A percentile compares a stretch with the other conserved stretches of the same genome.
These are phyloP conservation scores for Carassius carassius DNA, from an alignment of 2,113 vertebrate genomes.

Conservation along the genomic window DNA sequence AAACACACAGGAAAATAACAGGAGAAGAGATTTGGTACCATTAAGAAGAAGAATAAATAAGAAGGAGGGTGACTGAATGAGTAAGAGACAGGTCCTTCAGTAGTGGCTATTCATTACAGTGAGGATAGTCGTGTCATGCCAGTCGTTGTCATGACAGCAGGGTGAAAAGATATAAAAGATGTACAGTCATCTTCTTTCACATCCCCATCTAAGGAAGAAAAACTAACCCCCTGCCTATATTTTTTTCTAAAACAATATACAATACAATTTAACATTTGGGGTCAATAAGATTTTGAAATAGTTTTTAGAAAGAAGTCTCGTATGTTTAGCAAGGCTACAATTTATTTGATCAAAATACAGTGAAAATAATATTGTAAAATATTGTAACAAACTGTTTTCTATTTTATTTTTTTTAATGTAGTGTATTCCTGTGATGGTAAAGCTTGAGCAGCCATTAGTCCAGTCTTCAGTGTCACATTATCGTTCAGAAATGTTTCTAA, in stretches of 20 bases:
- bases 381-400: no score
- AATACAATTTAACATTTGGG: not conserved
- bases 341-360: not conserved
- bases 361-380: not conserved
- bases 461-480: no score
- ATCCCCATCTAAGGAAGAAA: not conserved
- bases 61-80: not conserved
- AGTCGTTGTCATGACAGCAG: slow-evolving; percentile 41
- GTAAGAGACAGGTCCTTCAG: slow-evolving; percentile 55
- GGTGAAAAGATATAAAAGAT: not conserved
- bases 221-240: no score
- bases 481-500: no score
- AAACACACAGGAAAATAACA: not conserved
- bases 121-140: not conserved
- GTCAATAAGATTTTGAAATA: not conserved
- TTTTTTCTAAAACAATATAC: not conserved
- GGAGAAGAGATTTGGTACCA: not conserved
- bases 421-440: no score
- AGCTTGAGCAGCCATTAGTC: no score
- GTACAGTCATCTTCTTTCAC: not conserved
- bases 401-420: no score
- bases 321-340: not conserved
- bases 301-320: not conserved
- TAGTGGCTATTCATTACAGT: slow-evolving; percentile 33
- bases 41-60: not conserved